Base-by-base conservation (phyloP, 2,888 invertebrate genomes). In the Sinodicranocentrus sp. region DNA sequence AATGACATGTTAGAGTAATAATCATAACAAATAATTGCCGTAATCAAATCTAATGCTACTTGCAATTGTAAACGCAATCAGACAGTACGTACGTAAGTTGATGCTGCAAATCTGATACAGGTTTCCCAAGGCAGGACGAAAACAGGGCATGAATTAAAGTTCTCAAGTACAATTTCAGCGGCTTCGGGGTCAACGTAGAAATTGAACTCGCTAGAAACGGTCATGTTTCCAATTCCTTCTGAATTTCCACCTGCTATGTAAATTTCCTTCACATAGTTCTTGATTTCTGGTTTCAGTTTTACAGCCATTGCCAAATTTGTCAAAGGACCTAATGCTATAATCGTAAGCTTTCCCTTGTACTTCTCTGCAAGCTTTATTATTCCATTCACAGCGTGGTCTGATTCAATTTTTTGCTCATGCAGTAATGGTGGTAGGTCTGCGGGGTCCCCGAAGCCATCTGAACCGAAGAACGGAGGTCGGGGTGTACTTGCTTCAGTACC, bases 231-330 rank as follows among this genome's bases (percentile, higher is more conserved):
- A 25, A 92, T 89, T n/a, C 92, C 88, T 25, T 87, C 71, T 2
- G 82, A 72, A 78, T 88, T 89, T 67, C 89, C 89, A n/a, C 89
- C 88, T 33, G 88, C 17, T 25, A 88, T 82, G 25, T 63, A 85
- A 0, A 88, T 68, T 25, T 87, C 86, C 44, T 86, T 86, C 19
- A 88, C 39, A 33, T 76, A 70, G 2, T 84, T 70, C 17, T 52
- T 85, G 2, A 88, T 84, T 10, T 78, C 54, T 0, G 94, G 93
- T 88, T 94, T 95, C 89, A 95, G 90, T 89, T 94, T 93, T 1
- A 94, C 92, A 0, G 95, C 94, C 82, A 96, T 89, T 0, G 96
- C 97, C 59, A 96, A 91, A 89, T 96, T 97, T 0, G 96, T 96
- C 26, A 97, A 90, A 0, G 97, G 94, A 0, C 94, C 96, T 92